Conservation (phyloP, 2,797 vertebrate species). For the Catostomus latipinnis region DNA sequence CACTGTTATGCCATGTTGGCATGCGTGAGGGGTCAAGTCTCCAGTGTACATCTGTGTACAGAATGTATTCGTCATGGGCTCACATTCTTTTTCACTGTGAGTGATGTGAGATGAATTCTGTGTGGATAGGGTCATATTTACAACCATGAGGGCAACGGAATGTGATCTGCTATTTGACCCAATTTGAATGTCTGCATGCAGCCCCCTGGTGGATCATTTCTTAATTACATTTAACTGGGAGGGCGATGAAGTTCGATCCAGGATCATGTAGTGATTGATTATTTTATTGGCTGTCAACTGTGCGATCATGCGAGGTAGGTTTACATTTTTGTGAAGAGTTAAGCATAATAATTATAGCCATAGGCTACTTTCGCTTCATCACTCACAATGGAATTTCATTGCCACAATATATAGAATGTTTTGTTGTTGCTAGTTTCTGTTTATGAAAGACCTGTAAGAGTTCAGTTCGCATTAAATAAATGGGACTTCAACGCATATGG, state of each 20-base stretch:
- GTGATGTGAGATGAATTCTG: slow-evolving; percentile 34
- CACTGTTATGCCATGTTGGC: slow-evolving; percentile 15
- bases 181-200: slow-evolving; percentile 34
- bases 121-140: slow-evolving; percentile 30
- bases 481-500: neutral
- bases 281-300: neutral
- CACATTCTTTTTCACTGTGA: neutral
- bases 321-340: neutral
- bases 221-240: slow-evolving; percentile 30
- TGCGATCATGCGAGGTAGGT: neutral
- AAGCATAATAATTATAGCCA: too few relatives aligned
- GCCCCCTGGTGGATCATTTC: slow-evolving; percentile 50
- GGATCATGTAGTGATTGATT: neutral
- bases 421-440: neutral
- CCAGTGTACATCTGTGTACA: neutral
- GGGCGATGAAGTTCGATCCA: neutral
- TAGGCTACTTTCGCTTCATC: neutral
- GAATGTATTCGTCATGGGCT: neutral
- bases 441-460: neutral
- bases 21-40: slow-evolving; percentile 14
- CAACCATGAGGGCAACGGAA: slow-evolving; percentile 28
- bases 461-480: neutral
- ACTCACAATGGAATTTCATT: too few relatives aligned
- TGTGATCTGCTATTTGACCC: neutral
- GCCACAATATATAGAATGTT: neutral